These are phyloP conservation scores for Odontophorus gujanensis DNA, from an alignment of 2,113 vertebrate genomes.

Conservation along the genomic window DNA sequence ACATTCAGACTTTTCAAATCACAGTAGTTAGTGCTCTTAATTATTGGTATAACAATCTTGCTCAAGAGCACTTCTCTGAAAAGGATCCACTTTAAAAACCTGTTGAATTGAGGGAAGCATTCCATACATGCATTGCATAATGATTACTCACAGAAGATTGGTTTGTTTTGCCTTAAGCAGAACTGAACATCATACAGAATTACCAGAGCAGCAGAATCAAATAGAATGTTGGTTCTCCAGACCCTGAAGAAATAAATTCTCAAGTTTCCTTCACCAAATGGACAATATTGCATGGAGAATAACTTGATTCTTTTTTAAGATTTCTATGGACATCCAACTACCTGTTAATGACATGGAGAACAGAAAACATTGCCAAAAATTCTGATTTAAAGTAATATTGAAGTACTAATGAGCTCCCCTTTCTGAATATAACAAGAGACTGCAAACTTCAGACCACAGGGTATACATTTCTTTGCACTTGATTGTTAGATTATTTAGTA, in stretches of 20 bases:
- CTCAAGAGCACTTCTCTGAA: not conserved
- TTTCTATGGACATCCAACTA: not conserved
- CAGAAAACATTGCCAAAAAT: not conserved
- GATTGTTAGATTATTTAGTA: conserved; percentile 77
- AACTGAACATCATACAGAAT: not conserved
- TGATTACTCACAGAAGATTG: not conserved
- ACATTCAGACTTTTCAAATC: not conserved
- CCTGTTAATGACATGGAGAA: not conserved
- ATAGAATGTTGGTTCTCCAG: not conserved
- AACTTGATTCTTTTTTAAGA: not conserved
- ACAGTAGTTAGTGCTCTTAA: not conserved
- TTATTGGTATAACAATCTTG: not conserved
- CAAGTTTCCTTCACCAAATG: not conserved
- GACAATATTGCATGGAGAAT: not conserved
- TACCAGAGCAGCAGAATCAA: not conserved
- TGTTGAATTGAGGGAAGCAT: not conserved
- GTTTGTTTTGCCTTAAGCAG: not conserved
- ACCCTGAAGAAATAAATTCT: not conserved
- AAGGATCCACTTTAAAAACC: not conserved
- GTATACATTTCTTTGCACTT: conserved; percentile 76
- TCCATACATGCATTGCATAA: not conserved
- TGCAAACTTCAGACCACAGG: not conserved
- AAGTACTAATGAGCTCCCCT: not conserved
- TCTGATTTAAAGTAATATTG: not conserved
- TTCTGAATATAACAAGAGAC: not conserved